Evolutionary conservation across 2,113 vertebrate species (phyloP).

Genomic region (Anhinga rufa): DNA sequence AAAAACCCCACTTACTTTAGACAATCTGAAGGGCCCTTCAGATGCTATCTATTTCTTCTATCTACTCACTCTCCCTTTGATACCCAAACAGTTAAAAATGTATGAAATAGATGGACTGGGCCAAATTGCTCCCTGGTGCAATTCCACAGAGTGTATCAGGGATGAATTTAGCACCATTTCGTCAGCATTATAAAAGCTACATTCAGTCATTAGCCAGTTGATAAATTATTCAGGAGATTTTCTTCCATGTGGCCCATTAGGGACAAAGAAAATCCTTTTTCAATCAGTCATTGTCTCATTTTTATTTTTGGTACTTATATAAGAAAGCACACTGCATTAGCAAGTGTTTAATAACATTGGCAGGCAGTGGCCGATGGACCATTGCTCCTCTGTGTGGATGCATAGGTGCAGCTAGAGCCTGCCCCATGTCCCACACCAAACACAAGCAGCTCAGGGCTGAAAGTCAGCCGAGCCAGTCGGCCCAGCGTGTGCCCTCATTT

Average conservation of each 20-base stretch:
- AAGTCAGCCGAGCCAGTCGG: not conserved
- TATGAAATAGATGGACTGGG: not conserved
- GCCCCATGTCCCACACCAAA: not conserved
- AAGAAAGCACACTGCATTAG: not conserved
- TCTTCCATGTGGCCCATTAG: not conserved
- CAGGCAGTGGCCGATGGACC: not conserved
- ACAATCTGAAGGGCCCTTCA: not conserved
- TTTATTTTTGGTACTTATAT: slow-evolving; percentile 10
- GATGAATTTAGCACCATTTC: slow-evolving; percentile 30
- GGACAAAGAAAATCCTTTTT: slow-evolving; percentile 19
- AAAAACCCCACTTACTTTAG: not conserved
- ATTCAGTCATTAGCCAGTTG: slow-evolving; percentile 1
- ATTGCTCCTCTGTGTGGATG: not conserved
- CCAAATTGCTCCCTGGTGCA: not conserved
- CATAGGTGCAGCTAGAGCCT: not conserved
- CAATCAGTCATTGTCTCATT: not conserved
- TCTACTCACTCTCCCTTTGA: not conserved
- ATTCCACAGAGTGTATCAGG: not conserved
- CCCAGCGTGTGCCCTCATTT: not conserved
- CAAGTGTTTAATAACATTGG: not conserved
- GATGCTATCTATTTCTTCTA: not conserved
- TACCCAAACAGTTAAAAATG: slow-evolving; percentile 8
- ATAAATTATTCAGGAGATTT: slow-evolving; percentile 51
- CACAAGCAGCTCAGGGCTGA: not conserved
- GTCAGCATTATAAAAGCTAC: slow-evolving; percentile 19